Evolutionary conservation across 2,888 invertebrate genomes (phyloP).

Genomic region (Phorcus lineatus): DNA sequence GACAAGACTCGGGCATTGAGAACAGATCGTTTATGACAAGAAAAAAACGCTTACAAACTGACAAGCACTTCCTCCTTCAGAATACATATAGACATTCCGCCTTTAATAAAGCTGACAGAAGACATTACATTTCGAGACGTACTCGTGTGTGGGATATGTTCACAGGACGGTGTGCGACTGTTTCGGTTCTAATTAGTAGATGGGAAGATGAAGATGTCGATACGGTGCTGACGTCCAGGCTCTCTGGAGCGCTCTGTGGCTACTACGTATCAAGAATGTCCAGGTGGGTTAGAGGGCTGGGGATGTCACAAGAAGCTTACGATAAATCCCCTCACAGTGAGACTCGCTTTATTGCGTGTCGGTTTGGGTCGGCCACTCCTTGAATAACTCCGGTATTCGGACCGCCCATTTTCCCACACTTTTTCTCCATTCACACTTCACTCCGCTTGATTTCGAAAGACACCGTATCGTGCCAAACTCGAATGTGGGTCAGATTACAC

Average conservation of each 20-base stretch:
- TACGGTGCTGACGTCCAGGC: too few species aligned
- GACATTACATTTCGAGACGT: too few species aligned
- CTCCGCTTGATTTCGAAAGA: background rate
- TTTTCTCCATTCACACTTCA: conserved; percentile 9
- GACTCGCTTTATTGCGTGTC: background rate
- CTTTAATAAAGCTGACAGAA: too few species aligned
- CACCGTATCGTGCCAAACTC: background rate
- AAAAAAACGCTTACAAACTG: too few species aligned
- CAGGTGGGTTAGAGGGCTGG: background rate
- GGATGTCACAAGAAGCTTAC: background rate
- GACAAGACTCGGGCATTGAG: too few species aligned
- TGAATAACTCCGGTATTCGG: background rate
- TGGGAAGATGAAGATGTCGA: too few species aligned
- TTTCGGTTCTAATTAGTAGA: too few species aligned
- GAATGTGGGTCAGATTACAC: background rate
- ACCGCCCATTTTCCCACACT: conserved; percentile 10
- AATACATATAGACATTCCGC: too few species aligned
- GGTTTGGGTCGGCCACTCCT: background rate
- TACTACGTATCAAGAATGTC: background rate
- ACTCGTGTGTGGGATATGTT: too few species aligned
- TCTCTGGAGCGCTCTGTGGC: background rate
- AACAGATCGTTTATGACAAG: too few species aligned
- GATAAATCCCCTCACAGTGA: background rate
- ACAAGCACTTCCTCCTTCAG: too few species aligned
- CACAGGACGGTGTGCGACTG: too few species aligned